Conservation (phyloP, 2,113 vertebrate genomes). For the Eulacestoma nigropectus region DNA sequence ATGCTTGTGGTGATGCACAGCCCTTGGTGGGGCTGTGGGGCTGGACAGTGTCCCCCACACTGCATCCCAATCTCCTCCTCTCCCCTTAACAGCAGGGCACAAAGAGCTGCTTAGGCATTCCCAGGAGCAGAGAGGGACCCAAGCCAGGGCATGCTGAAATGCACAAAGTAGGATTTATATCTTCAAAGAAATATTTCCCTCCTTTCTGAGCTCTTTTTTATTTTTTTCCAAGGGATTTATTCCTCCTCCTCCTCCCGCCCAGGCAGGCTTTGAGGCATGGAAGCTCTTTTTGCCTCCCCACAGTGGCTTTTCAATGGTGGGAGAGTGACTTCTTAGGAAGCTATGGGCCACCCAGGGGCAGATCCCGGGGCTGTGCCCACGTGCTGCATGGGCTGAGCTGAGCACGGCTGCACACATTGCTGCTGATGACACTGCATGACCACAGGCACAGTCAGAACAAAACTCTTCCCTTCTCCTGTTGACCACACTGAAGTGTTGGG, state of each 20-base stretch:
- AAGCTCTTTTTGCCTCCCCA: background rate
- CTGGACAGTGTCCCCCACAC: accelerated
- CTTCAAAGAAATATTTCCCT: conserved; percentile 37
- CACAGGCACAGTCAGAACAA: background rate
- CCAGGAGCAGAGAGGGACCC: background rate
- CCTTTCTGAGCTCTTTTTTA: background rate
- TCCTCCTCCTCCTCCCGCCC: background rate
- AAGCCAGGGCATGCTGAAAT: conserved; percentile 22
- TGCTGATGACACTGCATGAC: background rate
- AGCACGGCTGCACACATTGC: accelerated
- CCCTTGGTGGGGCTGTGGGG: background rate
- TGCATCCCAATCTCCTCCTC: accelerated
- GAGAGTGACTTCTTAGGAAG: background rate
- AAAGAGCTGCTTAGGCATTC: background rate
- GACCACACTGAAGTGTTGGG: accelerated
- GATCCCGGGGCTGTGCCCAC: background rate
- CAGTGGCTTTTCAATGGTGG: background rate
- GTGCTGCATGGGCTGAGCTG: background rate
- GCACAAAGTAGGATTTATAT: conserved; percentile 51
- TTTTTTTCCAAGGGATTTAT: background rate
- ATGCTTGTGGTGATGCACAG: accelerated
- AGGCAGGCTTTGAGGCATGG: background rate
- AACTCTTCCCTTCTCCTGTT: background rate
- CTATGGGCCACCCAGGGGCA: background rate
- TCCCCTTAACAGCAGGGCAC: background rate